These are phyloP conservation scores for Proales similis DNA, from an alignment of 1,140 invertebrate species.

Conservation along the genomic window DNA sequence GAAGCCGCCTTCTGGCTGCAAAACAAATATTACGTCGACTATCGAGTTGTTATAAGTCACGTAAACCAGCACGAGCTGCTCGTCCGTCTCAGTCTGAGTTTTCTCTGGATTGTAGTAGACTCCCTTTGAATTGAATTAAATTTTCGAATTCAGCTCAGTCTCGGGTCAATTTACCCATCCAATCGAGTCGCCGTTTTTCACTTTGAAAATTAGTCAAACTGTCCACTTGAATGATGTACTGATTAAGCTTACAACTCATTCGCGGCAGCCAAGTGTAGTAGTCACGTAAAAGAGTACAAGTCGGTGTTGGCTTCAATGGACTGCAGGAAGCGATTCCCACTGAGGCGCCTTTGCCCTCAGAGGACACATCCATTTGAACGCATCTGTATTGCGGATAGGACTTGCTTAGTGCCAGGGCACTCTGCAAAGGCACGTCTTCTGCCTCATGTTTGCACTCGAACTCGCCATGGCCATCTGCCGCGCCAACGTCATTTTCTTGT, in stretches of 20 bases:
- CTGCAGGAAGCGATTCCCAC: slow-evolving; percentile 39
- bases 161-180: slow-evolving; percentile 45
- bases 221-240: not conserved
- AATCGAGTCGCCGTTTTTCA: slow-evolving; percentile 43
- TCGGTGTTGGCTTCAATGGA: slow-evolving; percentile 45
- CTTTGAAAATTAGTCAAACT: slow-evolving; percentile 40
- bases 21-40: slow-evolving; percentile 44
- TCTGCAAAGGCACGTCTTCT: slow-evolving; percentile 42
- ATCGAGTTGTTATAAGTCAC: slow-evolving; percentile 45
- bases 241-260: slow-evolving; percentile 39
- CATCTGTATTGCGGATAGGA: slow-evolving; percentile 2
- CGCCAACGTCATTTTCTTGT: slow-evolving; percentile 39
- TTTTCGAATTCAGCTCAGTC: slow-evolving; percentile 40
- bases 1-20: slow-evolving; percentile 50
- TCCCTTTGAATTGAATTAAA: not conserved
- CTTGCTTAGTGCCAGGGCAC: slow-evolving; percentile 41
- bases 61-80: slow-evolving; percentile 49
- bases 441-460: slow-evolving; percentile 38
- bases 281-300: slow-evolving; percentile 45
- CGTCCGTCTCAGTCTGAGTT: slow-evolving; percentile 40
- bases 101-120: slow-evolving; percentile 30
- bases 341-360: slow-evolving; percentile 22
- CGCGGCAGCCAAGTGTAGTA: slow-evolving; percentile 45
- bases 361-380: slow-evolving; percentile 28
- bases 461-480: slow-evolving; percentile 39